Evolutionary conservation across 2,797 vertebrate species (phyloP), one percentile per base, ranked within the genome.

Genomic region (Sphenopsis melanotis): DNA sequence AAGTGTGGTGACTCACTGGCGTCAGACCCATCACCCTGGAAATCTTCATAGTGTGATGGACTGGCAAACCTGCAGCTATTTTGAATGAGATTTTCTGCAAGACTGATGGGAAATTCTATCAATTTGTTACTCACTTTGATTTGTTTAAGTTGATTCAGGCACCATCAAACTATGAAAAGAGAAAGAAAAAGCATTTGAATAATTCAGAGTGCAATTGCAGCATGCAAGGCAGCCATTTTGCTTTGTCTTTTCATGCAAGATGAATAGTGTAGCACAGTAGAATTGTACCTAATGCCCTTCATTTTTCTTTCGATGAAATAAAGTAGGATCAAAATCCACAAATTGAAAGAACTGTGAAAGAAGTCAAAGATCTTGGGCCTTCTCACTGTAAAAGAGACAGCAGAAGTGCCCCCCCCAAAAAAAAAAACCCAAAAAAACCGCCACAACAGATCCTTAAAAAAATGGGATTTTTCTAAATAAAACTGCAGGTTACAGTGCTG

Each of bases 61-160:
- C 80, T 87, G 49, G 66, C 47, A 92, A 93, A 94, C 71, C 77
- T 89, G 63, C 52, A 95, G 65, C 84, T 91, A 80, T 86, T 93
- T 75, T 89, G 59, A 91, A 90, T 76, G 39, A 77, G 61, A 82
- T 49, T 74, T 92, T 89, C 93, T 84, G 80, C 66, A 88, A 93
- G 89, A 92, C 52, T 72, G 77, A 86, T 89, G 57, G 61, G 71
- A 94, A 90, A 92, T 89, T 69, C 37, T 93, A 87, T 39, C 74
- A 86, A 93, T 82, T 95, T 96, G 88, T 96, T 94, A 91, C 47
- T 34, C 1, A 3, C 63, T 84, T 94, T 93, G 82, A 95, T 93
- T 90, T 93, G 81, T 96, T 94, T 90, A 85, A 87, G 59, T 95
- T 96, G 85, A 94, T 88, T 94, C 81, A 88, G 80, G 39, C n/a